Evolutionary conservation across 2,888 invertebrate species (phyloP), one percentile per base, ranked within the genome.

Genomic region (Trissonchulus sp.): DNA sequence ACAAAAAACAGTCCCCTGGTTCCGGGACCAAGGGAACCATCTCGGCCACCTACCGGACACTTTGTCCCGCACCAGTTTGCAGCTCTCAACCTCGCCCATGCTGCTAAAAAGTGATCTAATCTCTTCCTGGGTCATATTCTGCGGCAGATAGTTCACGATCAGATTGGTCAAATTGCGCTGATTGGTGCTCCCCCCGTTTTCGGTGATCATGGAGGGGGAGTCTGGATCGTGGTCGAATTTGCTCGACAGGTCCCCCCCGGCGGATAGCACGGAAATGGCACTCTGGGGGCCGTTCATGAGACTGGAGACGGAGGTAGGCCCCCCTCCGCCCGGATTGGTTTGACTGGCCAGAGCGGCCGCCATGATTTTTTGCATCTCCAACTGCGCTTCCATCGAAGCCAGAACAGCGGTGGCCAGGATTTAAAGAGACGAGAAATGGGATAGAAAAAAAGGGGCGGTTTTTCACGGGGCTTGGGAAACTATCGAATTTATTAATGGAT

Each of bases 41-140:
- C n/a, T n/a, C n/a, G n/a, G n/a, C n/a, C 23, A 78, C 88, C 86
- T 87, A 91, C 91, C 95, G 86, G 96, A 96, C 78, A 93, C 92
- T 89, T 99, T 99, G 88, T 99, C 99, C 80, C 98, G 89, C 85
- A 99, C 98, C 85, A 99, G 89, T 88, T 99, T 99, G 88, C 99
- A 99, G 82, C 94, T 95, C 87, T 99, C 99, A 78, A 99, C 95
- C 86, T 98, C 98, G 76, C 99, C 99, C 85, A 99, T 96, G 86
- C 94, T 94, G 75, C 95, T 93, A 88, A 99, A 99, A 75, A 99
- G 89, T 76, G 95, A 94, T 79, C 97, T 90, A 79, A 99, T 98
- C 87, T 98, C 98, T 87, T 98, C 98, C 88, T 99, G 98, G 76
- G 95, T 95, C 99, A 99, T 99, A 82, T 93, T 96, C 89, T 99